Percentiles rank a stretch among this genome's conserved stretches.
Evolutionary conservation across 30 jellyfish, hydroid and myxozoan species (phyloP).

Genomic region (Morbakka virulenta): DNA sequence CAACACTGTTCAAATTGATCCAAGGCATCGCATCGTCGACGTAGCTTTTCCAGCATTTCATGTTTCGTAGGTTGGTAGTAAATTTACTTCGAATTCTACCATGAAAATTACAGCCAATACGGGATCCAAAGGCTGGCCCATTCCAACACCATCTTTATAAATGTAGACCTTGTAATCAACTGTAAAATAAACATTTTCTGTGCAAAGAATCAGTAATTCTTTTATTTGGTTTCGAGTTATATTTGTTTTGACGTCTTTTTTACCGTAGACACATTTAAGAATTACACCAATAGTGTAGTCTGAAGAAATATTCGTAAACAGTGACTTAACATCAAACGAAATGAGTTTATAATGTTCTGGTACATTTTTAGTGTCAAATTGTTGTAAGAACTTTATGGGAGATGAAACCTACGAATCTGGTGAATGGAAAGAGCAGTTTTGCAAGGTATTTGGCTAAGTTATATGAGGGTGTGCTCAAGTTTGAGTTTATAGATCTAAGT

Average conservation of each 20-base stretch:
- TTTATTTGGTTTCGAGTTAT: not conserved
- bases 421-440: not conserved
- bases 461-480: slow-evolving; percentile 18
- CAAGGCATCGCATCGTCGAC: slow-evolving; percentile 27
- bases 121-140: slow-evolving; percentile 50
- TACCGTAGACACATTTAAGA: not conserved
- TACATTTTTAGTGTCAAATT: not conserved
- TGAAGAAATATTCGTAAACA: not conserved
- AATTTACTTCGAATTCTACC: slow-evolving; percentile 10
- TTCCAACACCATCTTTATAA: slow-evolving; percentile 29
- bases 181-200: slow-evolving; percentile 1
- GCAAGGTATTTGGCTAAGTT: slow-evolving; percentile 13
- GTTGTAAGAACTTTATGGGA: not conserved
- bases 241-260: not conserved
- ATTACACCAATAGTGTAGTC: not conserved
- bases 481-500: too few relatives aligned
- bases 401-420: slow-evolving; percentile 4
- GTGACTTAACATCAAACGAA: slow-evolving; percentile 6
- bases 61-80: not conserved
- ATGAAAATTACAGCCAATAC: slow-evolving; percentile 25
- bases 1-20: not conserved
- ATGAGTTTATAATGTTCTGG: not conserved
- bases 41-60: slow-evolving; percentile 3
- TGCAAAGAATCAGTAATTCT: slow-evolving; percentile 5
- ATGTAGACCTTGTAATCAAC: not conserved